Evolutionary conservation across 2,113 vertebrate species (phyloP).

Genomic region (Zosterops pallidus): DNA sequence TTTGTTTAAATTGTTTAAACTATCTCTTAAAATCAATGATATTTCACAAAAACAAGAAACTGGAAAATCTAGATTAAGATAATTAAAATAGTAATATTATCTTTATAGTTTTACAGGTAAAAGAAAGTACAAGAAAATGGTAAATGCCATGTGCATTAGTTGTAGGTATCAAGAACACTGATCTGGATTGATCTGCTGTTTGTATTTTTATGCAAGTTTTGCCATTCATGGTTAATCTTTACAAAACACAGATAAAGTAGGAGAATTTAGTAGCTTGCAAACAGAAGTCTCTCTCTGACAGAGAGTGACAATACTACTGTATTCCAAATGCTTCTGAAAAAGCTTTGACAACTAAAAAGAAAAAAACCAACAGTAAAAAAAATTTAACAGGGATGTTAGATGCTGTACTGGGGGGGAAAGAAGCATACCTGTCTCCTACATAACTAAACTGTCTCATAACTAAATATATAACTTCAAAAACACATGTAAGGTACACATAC

Average conservation of each 20-base stretch:
- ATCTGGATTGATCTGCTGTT: background rate
- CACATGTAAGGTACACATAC: background rate
- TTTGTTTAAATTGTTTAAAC: background rate
- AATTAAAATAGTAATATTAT: background rate
- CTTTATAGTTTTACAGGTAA: background rate
- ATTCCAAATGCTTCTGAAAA: background rate
- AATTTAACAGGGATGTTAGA: background rate
- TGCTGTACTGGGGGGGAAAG: rapidly evolving
- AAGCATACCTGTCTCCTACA: background rate
- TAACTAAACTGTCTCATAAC: background rate
- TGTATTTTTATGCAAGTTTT: background rate
- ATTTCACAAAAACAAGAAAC: background rate
- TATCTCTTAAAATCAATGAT: background rate
- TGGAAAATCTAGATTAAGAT: background rate
- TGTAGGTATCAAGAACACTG: background rate
- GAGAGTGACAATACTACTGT: background rate
- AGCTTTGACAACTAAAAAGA: background rate
- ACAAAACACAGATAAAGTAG: background rate
- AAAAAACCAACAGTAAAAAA: background rate
- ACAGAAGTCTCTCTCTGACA: background rate
- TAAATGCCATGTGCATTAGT: background rate
- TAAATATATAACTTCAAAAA: background rate
- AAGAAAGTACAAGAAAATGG: background rate
- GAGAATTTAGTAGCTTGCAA: background rate
- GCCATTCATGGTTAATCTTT: background rate